Conservation (phyloP, 2,113 vertebrate species). For the Irena cyanogastra region DNA sequence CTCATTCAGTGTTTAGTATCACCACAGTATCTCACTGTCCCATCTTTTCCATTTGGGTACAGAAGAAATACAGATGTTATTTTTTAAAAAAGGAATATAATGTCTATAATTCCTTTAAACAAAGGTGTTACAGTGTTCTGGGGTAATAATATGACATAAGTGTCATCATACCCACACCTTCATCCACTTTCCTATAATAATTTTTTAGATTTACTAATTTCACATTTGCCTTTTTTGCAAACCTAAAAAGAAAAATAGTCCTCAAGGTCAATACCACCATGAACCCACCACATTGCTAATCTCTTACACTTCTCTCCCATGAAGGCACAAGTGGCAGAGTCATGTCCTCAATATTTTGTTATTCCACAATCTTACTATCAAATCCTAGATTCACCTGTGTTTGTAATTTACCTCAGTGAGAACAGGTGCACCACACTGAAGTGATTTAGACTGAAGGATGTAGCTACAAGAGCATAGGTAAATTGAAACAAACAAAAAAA, state of each 20-base stretch:
- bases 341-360: not conserved
- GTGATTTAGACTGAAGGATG: not conserved
- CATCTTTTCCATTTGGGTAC: not conserved
- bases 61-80: not conserved
- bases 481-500: not conserved
- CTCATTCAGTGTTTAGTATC: not conserved
- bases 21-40: not conserved
- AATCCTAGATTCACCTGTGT: not conserved
- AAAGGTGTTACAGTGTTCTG: not conserved
- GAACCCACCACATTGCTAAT: not conserved
- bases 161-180: not conserved
- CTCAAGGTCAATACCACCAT: not conserved
- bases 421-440: not conserved
- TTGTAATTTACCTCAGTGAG: not conserved
- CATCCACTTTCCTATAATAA: not conserved
- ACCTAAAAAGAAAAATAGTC: not conserved
- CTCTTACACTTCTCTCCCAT: not conserved
- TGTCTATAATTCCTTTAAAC: not conserved
- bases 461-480: not conserved
- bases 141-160: rapidly evolving
- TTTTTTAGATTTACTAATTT: not conserved
- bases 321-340: not conserved
- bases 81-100: not conserved
- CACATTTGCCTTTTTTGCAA: not conserved
- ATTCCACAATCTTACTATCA: not conserved